These are phyloP conservation scores for Girardia tigrina DNA, from an alignment of 2,888 invertebrate genomes.

Conservation along the genomic window DNA sequence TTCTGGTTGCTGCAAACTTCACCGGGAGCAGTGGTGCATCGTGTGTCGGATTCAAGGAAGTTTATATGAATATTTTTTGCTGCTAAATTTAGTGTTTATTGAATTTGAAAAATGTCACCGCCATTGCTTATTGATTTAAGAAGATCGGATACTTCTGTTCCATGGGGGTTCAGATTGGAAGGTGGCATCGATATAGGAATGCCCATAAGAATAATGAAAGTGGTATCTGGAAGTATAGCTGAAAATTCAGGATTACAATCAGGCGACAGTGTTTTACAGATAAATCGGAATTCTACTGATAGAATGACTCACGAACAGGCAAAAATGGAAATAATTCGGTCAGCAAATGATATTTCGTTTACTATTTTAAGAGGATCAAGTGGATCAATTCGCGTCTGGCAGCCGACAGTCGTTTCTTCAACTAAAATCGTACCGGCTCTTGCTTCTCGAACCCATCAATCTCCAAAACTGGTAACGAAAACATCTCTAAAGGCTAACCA, in stretches of 20 bases:
- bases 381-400: not conserved
- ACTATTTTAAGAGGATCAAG: not conserved
- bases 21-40: too few relatives aligned
- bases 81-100: constrained; percentile 7
- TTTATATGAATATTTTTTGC: too few relatives aligned
- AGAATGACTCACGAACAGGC: constrained; percentile 74
- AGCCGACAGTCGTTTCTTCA: not conserved
- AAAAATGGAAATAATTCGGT: constrained; percentile 76
- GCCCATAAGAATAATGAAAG: constrained; percentile 27
- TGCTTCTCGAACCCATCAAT: not conserved
- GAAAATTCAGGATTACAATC: constrained; percentile 79
- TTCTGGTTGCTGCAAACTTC: too few relatives aligned
- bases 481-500: constrained; percentile 30
- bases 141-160: constrained; percentile 31
- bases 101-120: constrained; percentile 10
- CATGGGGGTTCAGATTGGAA: constrained; percentile 36
- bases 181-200: constrained; percentile 31
- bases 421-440: not conserved
- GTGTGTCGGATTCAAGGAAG: too few relatives aligned
- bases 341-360: constrained; percentile 67
- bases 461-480: constrained; percentile 28
- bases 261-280: constrained; percentile 79
- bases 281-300: constrained; percentile 69
- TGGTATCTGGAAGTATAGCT: constrained; percentile 68
- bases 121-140: constrained; percentile 16